Evolutionary conservation across 1,140 invertebrate genomes (phyloP), one percentile per base, ranked within the genome.

Genomic region (Megathymus violae): DNA sequence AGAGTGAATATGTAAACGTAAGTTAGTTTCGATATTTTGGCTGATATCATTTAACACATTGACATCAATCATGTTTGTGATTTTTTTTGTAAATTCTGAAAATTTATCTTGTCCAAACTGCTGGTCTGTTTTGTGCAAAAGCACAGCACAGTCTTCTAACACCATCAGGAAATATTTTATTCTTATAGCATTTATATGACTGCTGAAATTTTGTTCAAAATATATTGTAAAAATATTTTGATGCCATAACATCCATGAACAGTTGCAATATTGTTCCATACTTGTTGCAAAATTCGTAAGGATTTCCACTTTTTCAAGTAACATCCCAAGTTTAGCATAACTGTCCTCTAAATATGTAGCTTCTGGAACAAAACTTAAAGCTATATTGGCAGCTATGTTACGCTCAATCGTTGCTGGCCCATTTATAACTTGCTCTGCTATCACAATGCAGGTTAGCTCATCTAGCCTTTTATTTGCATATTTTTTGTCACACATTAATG

Each of bases 1-100:
- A 1, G 96, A 94, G 91, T 99, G 97, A 14, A 97, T 97, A 64
- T 97, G 96, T 5, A 99, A 89, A 36, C 98, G 93, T 27, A 99
- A 91, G 86, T 98, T 97, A 1, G 95, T 98, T 92, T 99, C 98
- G 66, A 99, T 95, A 70, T 96, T 94, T 63, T 95, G 94, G 82
- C 97, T 97, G 13, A 98, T 88, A 17, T 95, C 95, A 69, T 95
- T 93, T 15, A 97, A 82, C 41, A 97, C 78, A 73, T 84, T 83
- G 62, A 80, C 89, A 76, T 88, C 80, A 16, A 92, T 67, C 72
- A 89, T 74, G 44, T 64, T 50, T 76, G 83, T 71, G 3, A 88
- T 68, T 44, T 76, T 81, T 2, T 62, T 71, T 14, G 86, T 61
- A 78, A 91, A 91, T 13, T 85, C 78, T 48, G 71, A 41, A n/a